These are phyloP conservation scores for Drosophila quadrilineata DNA, from an alignment of 1,140 invertebrate genomes.

Conservation along the genomic window DNA sequence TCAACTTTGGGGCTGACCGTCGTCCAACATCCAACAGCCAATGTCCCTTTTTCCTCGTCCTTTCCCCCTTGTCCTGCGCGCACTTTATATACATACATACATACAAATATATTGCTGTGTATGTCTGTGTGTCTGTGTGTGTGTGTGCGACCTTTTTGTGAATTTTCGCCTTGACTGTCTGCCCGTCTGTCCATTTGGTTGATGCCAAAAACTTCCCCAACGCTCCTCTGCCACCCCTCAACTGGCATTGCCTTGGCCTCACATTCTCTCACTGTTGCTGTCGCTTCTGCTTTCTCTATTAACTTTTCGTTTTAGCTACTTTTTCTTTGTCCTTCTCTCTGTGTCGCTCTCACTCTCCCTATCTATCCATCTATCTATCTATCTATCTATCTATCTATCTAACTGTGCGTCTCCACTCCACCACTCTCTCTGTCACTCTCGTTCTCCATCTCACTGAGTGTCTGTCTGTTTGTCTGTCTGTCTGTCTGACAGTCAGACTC, in stretches of 20 bases:
- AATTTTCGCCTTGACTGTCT: constrained; percentile 73
- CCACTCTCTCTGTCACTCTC: constrained; percentile 10
- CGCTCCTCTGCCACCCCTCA: neutral
- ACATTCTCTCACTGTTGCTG: constrained; percentile 62
- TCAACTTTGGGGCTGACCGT: constrained; percentile 40
- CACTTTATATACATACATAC: constrained; percentile 13
- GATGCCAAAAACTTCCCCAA: constrained; percentile 29
- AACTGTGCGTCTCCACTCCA: too few relatives aligned
- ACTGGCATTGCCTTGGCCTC: constrained; percentile 59
- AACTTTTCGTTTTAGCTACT: constrained; percentile 78
- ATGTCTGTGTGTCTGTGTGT: constrained; percentile 1
- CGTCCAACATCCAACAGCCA: constrained; percentile 26
- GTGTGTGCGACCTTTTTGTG: constrained; percentile 62
- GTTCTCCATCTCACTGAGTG: neutral
- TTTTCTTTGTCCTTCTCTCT: constrained; percentile 61
- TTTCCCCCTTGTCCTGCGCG: constrained; percentile 39
- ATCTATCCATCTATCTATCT: constrained; percentile 5
- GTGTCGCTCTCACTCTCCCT: neutral
- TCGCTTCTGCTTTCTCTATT: constrained; percentile 68
- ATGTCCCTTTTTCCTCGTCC: constrained; percentile 35
- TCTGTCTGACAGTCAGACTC: constrained; percentile 39
- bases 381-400: neutral
- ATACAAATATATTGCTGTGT: neutral
- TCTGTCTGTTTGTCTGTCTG: constrained; percentile 15
- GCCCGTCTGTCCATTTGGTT: constrained; percentile 27